Evolutionary conservation across 2,113 vertebrate genomes (phyloP).

Genomic region (Chroicocephalus ridibundus): DNA sequence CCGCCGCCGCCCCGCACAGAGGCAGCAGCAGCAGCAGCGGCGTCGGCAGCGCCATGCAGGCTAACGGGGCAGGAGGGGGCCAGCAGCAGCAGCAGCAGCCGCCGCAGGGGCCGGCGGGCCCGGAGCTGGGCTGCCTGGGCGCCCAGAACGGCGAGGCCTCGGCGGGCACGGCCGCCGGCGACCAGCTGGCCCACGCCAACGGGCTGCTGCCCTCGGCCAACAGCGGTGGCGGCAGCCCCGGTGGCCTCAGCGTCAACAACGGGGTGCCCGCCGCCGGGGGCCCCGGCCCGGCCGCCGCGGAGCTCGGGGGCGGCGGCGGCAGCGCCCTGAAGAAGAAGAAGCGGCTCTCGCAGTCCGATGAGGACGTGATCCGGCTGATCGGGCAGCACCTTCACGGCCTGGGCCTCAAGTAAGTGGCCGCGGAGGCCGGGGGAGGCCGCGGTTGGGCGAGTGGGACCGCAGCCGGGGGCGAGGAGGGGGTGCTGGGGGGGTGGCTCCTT

Average conservation of each 20-base stretch:
- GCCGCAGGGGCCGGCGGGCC: constrained; percentile 52
- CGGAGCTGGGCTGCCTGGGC: constrained; percentile 79
- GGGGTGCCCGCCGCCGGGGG: constrained; percentile 70
- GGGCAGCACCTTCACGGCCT: constrained; percentile 94
- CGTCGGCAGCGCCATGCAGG: constrained; percentile 83
- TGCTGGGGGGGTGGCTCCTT: background rate
- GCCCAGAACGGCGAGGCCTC: constrained; percentile 89
- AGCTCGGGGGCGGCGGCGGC: constrained; percentile 74
- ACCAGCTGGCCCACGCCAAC: constrained; percentile 83
- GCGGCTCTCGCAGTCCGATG: constrained; percentile 89
- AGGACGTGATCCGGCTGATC: constrained; percentile 94
- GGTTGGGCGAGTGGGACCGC: background rate
- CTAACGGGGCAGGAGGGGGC: constrained; percentile 87
- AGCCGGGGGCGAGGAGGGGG: background rate
- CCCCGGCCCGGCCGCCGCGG: constrained; percentile 71
- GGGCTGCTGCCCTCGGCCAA: constrained; percentile 80
- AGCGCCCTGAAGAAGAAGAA: constrained; percentile 90
- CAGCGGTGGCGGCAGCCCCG: constrained; percentile 71
- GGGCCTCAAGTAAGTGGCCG: constrained; percentile 91
- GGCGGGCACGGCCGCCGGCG: constrained; percentile 53
- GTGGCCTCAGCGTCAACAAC: constrained; percentile 79
- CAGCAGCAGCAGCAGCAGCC: constrained; percentile 51
- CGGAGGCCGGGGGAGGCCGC: background rate
- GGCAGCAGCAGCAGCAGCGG: constrained; percentile 66
- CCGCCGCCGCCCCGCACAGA: constrained; percentile 70